A percentile compares a stretch with the other conserved stretches of the same genome.
Conservation (phyloP, 2,797 vertebrate genomes). For the Diglossa cyanea region DNA sequence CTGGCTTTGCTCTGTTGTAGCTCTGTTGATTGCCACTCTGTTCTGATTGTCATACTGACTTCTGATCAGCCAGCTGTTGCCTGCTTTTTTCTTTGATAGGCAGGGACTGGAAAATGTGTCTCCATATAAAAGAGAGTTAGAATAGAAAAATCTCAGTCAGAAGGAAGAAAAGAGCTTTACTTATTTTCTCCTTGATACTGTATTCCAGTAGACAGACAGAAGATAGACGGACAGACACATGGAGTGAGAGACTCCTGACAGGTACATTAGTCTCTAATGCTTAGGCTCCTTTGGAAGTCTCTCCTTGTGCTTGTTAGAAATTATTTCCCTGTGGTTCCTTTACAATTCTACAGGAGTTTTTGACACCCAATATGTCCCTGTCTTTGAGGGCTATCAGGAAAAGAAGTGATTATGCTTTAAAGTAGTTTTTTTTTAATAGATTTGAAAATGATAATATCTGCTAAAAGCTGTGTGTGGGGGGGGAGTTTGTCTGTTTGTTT, state of each 20-base stretch:
- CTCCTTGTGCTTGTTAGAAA: background rate
- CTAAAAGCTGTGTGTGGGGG: background rate
- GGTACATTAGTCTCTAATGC: background rate
- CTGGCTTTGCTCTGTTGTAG: background rate
- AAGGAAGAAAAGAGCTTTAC: background rate
- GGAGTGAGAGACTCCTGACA: background rate
- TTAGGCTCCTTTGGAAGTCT: background rate
- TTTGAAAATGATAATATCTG: background rate
- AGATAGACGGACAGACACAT: background rate
- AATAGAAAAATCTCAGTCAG: background rate
- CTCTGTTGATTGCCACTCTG: background rate
- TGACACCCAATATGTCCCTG: background rate
- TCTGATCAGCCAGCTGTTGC: conserved; percentile 3
- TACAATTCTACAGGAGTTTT: background rate
- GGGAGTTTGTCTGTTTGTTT: rapidly evolving
- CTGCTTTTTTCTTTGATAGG: background rate
- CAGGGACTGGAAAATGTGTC: background rate
- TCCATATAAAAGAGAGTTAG: background rate
- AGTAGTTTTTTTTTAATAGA: background rate
- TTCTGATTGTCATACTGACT: conserved; percentile 4
- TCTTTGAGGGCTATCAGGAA: background rate
- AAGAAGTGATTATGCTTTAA: background rate
- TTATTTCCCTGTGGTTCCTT: background rate
- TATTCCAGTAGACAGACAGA: background rate
- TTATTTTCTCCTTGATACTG: background rate